These are phyloP conservation scores for Cryptus viduatorius DNA, from an alignment of 2,888 invertebrate species.

Conservation along the genomic window DNA sequence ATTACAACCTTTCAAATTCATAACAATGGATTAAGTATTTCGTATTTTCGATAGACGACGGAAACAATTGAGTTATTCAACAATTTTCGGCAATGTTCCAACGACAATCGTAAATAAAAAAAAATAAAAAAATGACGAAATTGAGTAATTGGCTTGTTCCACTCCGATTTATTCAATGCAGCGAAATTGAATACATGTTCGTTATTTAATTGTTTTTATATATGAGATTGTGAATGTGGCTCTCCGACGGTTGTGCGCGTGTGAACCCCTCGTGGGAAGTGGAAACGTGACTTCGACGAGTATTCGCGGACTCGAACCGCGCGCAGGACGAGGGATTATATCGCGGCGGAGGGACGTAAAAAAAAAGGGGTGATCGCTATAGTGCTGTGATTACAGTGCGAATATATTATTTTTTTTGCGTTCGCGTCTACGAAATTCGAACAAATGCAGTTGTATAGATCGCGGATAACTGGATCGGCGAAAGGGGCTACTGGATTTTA, in stretches of 20 bases:
- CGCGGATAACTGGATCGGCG: constrained; percentile 22
- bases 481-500: constrained; percentile 58
- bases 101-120: too few species aligned
- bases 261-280: constrained; percentile 60
- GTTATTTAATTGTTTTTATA: not conserved
- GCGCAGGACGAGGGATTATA: constrained; percentile 48
- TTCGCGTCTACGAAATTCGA: constrained; percentile 10
- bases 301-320: constrained; percentile 19
- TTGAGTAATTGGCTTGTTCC: not conserved
- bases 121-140: constrained; percentile 1
- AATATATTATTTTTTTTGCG: not conserved
- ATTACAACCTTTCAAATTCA: constrained; percentile 16
- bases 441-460: constrained; percentile 29
- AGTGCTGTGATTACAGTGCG: constrained; percentile 47
- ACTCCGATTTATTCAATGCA: not conserved
- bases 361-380: constrained; percentile 38
- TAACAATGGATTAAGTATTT: not conserved
- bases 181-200: not conserved
- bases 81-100: not conserved
- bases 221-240: constrained; percentile 47
- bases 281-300: constrained; percentile 67
- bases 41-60: not conserved
- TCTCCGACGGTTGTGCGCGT: constrained; percentile 62
- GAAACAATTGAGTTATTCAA: not conserved
- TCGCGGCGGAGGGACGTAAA: constrained; percentile 22